Percentiles rank a stretch among this genome's conserved stretches.
These are phyloP conservation scores for Argyresthia albistria DNA, from an alignment of 2,888 invertebrate genomes.

Conservation along the genomic window DNA sequence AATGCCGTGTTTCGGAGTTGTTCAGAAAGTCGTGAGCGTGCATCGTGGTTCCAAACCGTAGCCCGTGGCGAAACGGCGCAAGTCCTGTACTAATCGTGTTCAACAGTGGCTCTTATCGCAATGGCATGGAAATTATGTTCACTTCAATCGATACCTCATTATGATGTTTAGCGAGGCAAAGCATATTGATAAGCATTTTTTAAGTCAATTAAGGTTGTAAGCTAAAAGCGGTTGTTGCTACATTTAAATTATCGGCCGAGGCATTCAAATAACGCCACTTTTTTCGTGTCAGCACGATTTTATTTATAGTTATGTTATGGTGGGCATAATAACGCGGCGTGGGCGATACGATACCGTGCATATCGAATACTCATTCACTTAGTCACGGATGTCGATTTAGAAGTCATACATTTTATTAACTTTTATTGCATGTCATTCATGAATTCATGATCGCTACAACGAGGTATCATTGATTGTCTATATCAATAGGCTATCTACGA, in stretches of 20 bases:
- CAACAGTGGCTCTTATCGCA: constrained; percentile 11
- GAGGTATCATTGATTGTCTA: too few relatives aligned
- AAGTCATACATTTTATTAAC: constrained; percentile 10
- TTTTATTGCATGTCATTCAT: not conserved
- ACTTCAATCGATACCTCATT: constrained; percentile 12
- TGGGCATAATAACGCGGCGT: constrained; percentile 38
- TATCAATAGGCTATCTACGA: too few relatives aligned
- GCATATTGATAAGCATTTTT: constrained; percentile 69
- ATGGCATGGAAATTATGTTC: constrained; percentile 27
- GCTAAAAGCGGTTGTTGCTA: constrained; percentile 73
- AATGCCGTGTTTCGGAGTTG: constrained; percentile 72
- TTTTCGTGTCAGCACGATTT: constrained; percentile 70
- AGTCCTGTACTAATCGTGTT: constrained; percentile 19
- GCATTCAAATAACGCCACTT: constrained; percentile 71
- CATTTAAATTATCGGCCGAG: constrained; percentile 70
- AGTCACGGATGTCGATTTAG: constrained; percentile 34
- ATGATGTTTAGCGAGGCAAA: constrained; percentile 25
- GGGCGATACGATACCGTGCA: constrained; percentile 25
- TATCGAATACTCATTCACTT: constrained; percentile 41
- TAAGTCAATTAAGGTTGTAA: constrained; percentile 73
- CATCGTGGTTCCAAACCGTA: constrained; percentile 64
- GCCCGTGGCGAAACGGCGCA: constrained; percentile 33
- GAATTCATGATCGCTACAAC: too few relatives aligned
- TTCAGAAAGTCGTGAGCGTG: constrained; percentile 73
- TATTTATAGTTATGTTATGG: constrained; percentile 61